Percentiles rank a stretch among this genome's conserved stretches.
Evolutionary conservation across 2,113 vertebrate species (phyloP).

Genomic region (Pedionomus torquatus): DNA sequence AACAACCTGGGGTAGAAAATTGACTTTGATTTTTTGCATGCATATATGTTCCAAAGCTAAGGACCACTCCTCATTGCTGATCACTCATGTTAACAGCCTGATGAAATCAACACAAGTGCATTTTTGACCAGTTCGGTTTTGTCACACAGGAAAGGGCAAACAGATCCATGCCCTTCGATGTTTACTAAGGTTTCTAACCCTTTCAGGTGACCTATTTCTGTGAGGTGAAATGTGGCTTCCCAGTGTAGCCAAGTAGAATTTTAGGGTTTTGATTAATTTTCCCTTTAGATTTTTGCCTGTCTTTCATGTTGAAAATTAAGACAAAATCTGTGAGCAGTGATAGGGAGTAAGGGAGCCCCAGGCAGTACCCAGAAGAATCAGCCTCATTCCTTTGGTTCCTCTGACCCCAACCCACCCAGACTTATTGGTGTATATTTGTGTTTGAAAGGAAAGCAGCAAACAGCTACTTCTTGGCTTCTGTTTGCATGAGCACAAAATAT

Average conservation of each 20-base stretch:
- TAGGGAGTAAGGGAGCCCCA: neutral
- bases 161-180: neutral
- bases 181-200: neutral
- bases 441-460: neutral
- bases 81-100: neutral
- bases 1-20: neutral
- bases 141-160: neutral
- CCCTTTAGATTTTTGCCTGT: neutral
- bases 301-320: neutral
- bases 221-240: neutral
- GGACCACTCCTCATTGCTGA: neutral
- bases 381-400: neutral
- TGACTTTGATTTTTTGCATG: neutral
- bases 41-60: neutral
- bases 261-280: neutral
- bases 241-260: neutral
- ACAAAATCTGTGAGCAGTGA: neutral
- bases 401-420: neutral
- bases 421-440: neutral
- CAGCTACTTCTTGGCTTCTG: neutral
- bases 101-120: neutral
- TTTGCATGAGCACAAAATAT: slow-evolving; percentile 3
- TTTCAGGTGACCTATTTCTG: neutral
- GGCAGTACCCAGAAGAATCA: neutral
- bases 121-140: neutral